Conservation (phyloP, 2,888 invertebrate genomes). For the Neria commutata region DNA sequence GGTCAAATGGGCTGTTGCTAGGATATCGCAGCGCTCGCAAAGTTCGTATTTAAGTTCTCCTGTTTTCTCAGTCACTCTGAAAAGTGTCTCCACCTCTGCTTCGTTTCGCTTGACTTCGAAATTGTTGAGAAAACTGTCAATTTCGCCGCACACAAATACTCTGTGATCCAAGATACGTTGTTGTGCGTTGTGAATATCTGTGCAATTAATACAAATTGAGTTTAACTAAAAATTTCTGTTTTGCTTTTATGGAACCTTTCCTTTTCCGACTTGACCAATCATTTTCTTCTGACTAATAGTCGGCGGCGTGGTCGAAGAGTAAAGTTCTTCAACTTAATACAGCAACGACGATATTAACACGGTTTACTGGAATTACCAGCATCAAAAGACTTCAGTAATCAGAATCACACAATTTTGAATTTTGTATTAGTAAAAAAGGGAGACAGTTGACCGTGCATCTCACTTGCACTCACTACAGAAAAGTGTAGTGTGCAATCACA, state of each 20-base stretch:
- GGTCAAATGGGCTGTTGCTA: slow-evolving; percentile 56
- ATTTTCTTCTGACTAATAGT: slow-evolving; percentile 39
- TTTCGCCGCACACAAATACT: slow-evolving; percentile 85
- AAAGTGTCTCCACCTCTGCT: slow-evolving; percentile 78
- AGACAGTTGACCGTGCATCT: too few species aligned
- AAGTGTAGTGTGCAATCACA: too few species aligned
- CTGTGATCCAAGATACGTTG: slow-evolving; percentile 85
- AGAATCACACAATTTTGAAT: too few species aligned
- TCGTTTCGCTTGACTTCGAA: slow-evolving; percentile 84
- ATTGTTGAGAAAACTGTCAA: slow-evolving; percentile 80
- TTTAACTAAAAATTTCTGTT: not conserved
- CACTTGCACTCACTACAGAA: too few species aligned
- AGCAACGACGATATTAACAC: too few species aligned
- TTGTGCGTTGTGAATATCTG: slow-evolving; percentile 85
- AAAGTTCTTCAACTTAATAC: too few species aligned
- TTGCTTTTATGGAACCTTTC: slow-evolving; percentile 24
- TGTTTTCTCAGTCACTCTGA: slow-evolving; percentile 76
- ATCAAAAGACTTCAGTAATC: too few species aligned
- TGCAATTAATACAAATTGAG: too few species aligned
- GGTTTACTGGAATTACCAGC: too few species aligned
- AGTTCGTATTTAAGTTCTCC: slow-evolving; percentile 80
- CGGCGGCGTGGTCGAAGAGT: too few species aligned
- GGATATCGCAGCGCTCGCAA: slow-evolving; percentile 70
- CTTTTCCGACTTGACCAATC: slow-evolving; percentile 44
- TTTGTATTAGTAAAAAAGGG: too few species aligned